These are phyloP conservation scores for Lepidostoma basale DNA, from an alignment of 1,140 invertebrate genomes.

Conservation along the genomic window DNA sequence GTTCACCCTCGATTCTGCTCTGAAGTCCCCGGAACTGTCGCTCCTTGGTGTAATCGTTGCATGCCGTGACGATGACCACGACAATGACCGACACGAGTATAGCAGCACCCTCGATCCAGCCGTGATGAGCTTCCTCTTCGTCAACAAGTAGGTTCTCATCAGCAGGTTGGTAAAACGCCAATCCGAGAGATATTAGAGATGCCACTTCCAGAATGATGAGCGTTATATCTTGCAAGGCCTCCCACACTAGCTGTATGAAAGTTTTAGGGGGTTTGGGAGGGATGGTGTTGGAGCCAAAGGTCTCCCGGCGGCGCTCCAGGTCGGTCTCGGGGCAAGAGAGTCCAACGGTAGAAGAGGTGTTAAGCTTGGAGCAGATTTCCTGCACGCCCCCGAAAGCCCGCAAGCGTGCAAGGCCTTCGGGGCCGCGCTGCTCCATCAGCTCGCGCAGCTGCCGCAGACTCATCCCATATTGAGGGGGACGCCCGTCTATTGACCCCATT, in stretches of 20 bases:
- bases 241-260: slow-evolving; percentile 71
- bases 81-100: slow-evolving; percentile 69
- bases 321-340: slow-evolving; percentile 53
- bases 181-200: slow-evolving; percentile 61
- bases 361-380: slow-evolving; percentile 84
- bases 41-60: slow-evolving; percentile 73
- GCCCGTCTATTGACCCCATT: slow-evolving; percentile 34
- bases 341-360: slow-evolving; percentile 86
- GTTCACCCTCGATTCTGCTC: slow-evolving; percentile 71
- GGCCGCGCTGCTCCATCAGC: slow-evolving; percentile 83
- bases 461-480: slow-evolving; percentile 79
- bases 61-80: slow-evolving; percentile 71
- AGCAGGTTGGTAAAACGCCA: slow-evolving; percentile 51
- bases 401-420: slow-evolving; percentile 76
- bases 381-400: slow-evolving; percentile 76
- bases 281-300: slow-evolving; percentile 71
- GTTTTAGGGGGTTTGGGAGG: slow-evolving; percentile 60
- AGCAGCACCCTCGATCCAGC: slow-evolving; percentile 71
- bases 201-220: slow-evolving; percentile 67
- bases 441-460: slow-evolving; percentile 81
- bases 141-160: slow-evolving; percentile 48
- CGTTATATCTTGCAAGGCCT: slow-evolving; percentile 73
- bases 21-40: slow-evolving; percentile 72
- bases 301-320: slow-evolving; percentile 60
- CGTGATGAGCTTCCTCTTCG: slow-evolving; percentile 42